phyloP scores from a whole-genome alignment of 1,140 invertebrate species.

The Drosophila takahashii region DNA sequence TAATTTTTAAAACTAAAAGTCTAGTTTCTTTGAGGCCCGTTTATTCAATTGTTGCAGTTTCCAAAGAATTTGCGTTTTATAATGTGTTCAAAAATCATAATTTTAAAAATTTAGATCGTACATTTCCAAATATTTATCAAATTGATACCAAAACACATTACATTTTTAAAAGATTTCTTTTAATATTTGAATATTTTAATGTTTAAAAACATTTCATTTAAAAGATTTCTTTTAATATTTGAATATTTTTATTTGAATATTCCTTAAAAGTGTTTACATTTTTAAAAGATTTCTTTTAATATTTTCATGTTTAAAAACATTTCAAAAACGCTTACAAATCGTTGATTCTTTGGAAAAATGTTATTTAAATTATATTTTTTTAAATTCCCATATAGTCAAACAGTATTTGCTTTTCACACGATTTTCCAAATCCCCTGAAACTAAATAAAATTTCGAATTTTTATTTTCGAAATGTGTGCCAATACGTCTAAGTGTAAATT shows the following conservation, averaged over 20 bases:
- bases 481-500: slow-evolving; percentile 70
- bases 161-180: too few species aligned
- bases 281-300: background rate
- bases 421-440: slow-evolving; percentile 2
- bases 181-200: too few species aligned
- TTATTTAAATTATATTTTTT: background rate
- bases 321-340: background rate
- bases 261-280: too few species aligned
- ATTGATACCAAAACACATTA: too few species aligned
- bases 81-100: background rate
- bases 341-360: background rate
- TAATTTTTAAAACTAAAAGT: background rate
- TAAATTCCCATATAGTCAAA: background rate
- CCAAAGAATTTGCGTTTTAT: background rate
- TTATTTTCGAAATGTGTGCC: slow-evolving; percentile 62
- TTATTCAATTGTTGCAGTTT: background rate
- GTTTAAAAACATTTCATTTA: too few species aligned
- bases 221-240: background rate
- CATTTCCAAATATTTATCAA: too few species aligned
- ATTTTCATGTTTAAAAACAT: background rate
- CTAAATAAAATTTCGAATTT: slow-evolving; percentile 1
- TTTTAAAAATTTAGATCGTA: too few species aligned
- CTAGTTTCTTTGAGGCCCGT: background rate
- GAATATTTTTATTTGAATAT: too few species aligned
- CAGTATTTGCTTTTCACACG: background rate